Conservation (phyloP, 2,797 vertebrate genomes). For the Acomys russatus region DNA sequence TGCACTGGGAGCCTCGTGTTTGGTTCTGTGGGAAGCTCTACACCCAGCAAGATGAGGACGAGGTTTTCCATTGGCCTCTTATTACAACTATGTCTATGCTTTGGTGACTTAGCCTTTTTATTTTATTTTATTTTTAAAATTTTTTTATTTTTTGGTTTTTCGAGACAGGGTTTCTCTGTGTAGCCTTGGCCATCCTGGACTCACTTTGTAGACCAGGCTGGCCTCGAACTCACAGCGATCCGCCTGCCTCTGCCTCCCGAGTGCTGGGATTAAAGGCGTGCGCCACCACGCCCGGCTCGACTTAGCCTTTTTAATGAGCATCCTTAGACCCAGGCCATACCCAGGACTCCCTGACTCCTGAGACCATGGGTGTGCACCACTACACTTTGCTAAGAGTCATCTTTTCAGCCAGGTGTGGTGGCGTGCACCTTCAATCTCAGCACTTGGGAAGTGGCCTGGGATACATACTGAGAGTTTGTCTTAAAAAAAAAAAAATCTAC, state of each 20-base stretch:
- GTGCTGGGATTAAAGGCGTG: no score
- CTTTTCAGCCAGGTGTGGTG: not conserved
- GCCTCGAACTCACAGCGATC: no score
- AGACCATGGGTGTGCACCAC: not conserved
- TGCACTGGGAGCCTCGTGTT: not conserved
- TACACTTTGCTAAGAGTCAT: not conserved
- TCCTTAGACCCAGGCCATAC: not conserved
- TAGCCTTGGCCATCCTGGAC: no score
- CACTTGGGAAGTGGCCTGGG: not conserved
- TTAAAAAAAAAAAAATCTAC: not conserved
- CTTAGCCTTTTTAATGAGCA: not conserved
- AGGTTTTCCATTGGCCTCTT: conserved; percentile 12
- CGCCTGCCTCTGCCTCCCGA: no score
- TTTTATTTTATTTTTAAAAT: no score
- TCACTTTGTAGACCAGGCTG: no score
- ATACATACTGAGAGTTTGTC: not conserved
- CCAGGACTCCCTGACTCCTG: not conserved
- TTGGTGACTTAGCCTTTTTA: no score
- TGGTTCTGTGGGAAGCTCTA: conserved; percentile 28
- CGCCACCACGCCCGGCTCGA: no score
- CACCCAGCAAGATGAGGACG: not conserved
- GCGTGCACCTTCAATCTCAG: not conserved
- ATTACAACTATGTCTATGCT: not conserved
- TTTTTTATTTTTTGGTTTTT: no score
- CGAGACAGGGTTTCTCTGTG: no score